These are phyloP conservation scores for Perca schrenkii DNA, from an alignment of 2,113 vertebrate species.

Conservation along the genomic window DNA sequence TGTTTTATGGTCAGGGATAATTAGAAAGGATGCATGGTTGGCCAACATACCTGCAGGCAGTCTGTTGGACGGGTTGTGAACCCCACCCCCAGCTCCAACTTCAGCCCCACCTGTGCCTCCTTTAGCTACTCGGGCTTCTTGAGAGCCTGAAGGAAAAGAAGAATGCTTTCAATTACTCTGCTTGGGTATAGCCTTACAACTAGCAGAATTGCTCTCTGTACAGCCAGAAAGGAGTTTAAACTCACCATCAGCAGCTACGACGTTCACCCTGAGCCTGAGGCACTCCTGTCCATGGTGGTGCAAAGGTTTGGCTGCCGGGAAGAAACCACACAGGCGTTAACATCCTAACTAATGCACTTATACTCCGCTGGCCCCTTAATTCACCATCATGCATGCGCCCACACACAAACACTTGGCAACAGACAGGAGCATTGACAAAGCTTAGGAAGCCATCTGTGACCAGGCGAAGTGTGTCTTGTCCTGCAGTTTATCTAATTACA, in stretches of 20 bases:
- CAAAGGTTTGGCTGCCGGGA: slow-evolving; percentile 89
- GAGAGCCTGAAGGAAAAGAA: slow-evolving; percentile 77
- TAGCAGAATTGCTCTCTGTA: background rate
- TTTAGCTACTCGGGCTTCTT: slow-evolving; percentile 82
- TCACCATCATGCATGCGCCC: slow-evolving; percentile 56
- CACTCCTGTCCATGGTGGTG: slow-evolving; percentile 89
- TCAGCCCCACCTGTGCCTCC: slow-evolving; percentile 65
- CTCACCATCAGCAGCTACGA: slow-evolving; percentile 90
- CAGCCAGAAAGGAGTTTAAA: slow-evolving; percentile 19
- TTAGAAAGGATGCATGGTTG: slow-evolving; percentile 34
- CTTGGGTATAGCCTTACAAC: slow-evolving; percentile 3
- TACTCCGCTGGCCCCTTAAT: slow-evolving; percentile 71
- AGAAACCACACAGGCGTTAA: slow-evolving; percentile 69
- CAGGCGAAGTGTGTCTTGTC: slow-evolving; percentile 64
- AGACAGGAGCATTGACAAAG: slow-evolving; percentile 55
- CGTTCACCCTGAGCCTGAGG: slow-evolving; percentile 89
- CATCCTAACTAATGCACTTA: slow-evolving; percentile 76
- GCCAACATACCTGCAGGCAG: slow-evolving; percentile 83
- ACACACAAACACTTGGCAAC: slow-evolving; percentile 54
- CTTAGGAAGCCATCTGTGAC: slow-evolving; percentile 77
- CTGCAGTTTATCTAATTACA: slow-evolving; percentile 78
- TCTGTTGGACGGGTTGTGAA: slow-evolving; percentile 83
- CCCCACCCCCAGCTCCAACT: slow-evolving; percentile 69
- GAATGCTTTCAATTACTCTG: slow-evolving; percentile 22
- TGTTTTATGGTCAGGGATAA: slow-evolving; percentile 50